phyloP scores from a whole-genome alignment of 2,888 invertebrate genomes.

The Orthonychiurus folsomi region DNA sequence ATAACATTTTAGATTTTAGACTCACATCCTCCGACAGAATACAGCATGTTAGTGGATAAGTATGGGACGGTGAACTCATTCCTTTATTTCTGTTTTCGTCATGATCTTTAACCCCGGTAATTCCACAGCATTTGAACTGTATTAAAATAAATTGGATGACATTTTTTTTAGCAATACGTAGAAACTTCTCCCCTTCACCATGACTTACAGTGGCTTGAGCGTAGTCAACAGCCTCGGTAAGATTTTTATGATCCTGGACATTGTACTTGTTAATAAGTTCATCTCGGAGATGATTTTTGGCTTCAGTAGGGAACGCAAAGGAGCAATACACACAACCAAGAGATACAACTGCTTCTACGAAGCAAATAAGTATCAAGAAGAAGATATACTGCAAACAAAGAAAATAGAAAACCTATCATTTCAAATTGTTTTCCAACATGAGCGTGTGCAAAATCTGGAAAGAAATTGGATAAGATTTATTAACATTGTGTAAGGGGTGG shows the following conservation, averaged over 20 bases:
- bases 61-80: background rate
- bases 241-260: slow-evolving; percentile 32
- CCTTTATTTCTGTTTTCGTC: slow-evolving; percentile 42
- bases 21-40: background rate
- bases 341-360: slow-evolving; percentile 46
- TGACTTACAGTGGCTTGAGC: slow-evolving; percentile 46
- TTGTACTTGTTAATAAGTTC: slow-evolving; percentile 31
- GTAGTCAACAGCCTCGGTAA: slow-evolving; percentile 48
- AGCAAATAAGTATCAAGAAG: slow-evolving; percentile 47
- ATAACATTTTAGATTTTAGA: too few relatives aligned
- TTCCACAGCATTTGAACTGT: slow-evolving; percentile 46
- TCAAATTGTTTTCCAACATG: too few relatives aligned
- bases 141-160: slow-evolving; percentile 1
- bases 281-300: slow-evolving; percentile 36
- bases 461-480: too few relatives aligned
- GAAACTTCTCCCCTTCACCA: too few relatives aligned
- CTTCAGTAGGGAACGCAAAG: slow-evolving; percentile 43
- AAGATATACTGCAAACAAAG: slow-evolving; percentile 50
- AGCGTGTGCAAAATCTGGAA: too few relatives aligned
- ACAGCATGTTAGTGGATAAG: slow-evolving; percentile 13
- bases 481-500: too few relatives aligned
- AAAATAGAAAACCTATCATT: too few relatives aligned
- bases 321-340: slow-evolving; percentile 45
- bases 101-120: slow-evolving; percentile 45
- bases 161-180: background rate